A percentile compares a stretch with the other conserved stretches of the same genome.
These are phyloP conservation scores for Hormaphis cornu DNA, from an alignment of 1,140 invertebrate species.

Conservation along the genomic window DNA sequence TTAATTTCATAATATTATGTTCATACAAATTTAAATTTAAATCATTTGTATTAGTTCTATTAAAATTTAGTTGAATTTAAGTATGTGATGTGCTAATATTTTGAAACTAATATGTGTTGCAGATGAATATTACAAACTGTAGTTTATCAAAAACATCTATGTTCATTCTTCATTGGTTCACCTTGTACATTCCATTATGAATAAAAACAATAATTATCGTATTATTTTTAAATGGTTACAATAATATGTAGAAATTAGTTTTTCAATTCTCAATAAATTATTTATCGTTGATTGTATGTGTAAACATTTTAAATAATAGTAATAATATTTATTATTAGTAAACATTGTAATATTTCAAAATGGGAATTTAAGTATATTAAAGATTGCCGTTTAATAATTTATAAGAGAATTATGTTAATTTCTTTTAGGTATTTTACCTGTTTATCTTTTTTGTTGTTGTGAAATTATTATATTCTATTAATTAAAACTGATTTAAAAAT, in stretches of 20 bases:
- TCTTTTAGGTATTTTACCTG: constrained; percentile 19
- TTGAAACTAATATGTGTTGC: not conserved
- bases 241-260: constrained; percentile 12
- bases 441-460: constrained; percentile 18
- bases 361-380: not conserved
- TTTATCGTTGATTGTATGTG: not conserved
- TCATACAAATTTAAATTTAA: too few species aligned
- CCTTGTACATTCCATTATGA: constrained; percentile 31
- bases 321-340: constrained; percentile 20
- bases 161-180: constrained; percentile 30
- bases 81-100: constrained; percentile 4
- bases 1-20: too few species aligned
- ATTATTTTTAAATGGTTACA: not conserved
- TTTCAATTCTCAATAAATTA: not conserved
- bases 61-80: not conserved
- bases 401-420: constrained; percentile 21
- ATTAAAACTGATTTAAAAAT: constrained; percentile 21
- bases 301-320: not conserved
- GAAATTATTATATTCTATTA: constrained; percentile 29
- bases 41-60: too few species aligned
- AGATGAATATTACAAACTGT: constrained; percentile 13
- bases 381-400: constrained; percentile 4
- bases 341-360: constrained; percentile 11
- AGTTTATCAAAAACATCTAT: constrained; percentile 17
- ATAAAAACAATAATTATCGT: not conserved